A percentile compares a stretch with the other conserved stretches of the same genome.
Evolutionary conservation across 2,888 invertebrate species (phyloP).

Genomic region (Apamea crenata): DNA sequence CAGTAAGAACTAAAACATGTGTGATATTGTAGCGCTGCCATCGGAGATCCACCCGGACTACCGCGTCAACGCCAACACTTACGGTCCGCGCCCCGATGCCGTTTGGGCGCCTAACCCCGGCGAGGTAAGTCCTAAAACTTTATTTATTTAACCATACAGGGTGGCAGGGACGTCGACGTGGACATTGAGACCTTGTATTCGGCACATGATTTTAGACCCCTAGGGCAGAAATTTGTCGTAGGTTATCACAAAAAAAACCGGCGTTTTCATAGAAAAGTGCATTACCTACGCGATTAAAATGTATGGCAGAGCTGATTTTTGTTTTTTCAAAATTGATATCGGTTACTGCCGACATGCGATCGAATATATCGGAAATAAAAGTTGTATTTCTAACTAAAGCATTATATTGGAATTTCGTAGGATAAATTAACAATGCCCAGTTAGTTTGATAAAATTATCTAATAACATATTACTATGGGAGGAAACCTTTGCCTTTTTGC

Average conservation of each 20-base stretch:
- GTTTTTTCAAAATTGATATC: too few relatives aligned
- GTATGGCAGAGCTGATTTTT: background rate
- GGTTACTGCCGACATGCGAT: background rate
- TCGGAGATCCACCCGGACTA: slow-evolving; percentile 55
- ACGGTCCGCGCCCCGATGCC: slow-evolving; percentile 68
- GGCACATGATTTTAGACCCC: background rate
- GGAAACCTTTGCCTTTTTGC: too few relatives aligned
- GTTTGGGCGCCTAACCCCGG: slow-evolving; percentile 72
- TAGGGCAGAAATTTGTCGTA: background rate
- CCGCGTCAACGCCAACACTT: slow-evolving; percentile 56
- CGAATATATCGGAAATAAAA: background rate
- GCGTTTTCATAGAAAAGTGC: background rate
- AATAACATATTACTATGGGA: background rate
- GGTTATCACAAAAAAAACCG: background rate
- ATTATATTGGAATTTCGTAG: background rate
- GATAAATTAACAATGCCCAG: background rate
- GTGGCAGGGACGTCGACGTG: background rate
- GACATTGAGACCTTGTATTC: background rate
- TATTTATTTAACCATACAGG: background rate
- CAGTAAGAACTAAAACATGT: background rate
- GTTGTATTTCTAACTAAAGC: background rate
- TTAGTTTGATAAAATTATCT: background rate
- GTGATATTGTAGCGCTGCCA: slow-evolving; percentile 38
- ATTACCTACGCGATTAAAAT: background rate
- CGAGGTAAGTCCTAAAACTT: slow-evolving; percentile 69